A percentile compares a stretch with the other conserved stretches of the same genome.
Conservation (phyloP, 2,797 vertebrate species). For the Sphenopsis melanotis region DNA sequence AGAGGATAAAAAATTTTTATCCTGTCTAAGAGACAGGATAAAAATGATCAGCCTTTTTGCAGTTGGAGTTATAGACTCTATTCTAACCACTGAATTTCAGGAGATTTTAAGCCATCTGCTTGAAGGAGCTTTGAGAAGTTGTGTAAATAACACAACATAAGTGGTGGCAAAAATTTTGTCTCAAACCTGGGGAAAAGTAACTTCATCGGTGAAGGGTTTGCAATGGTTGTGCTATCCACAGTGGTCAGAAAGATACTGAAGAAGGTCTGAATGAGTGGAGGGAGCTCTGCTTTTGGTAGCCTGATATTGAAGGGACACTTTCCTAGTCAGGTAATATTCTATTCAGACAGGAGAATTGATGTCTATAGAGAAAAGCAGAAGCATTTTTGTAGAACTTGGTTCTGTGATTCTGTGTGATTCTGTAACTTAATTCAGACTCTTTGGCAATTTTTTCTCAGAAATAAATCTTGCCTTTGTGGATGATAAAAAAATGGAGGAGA, state of each 20-base stretch:
- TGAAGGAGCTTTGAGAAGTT: neutral
- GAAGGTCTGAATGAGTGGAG: neutral
- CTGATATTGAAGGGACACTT: neutral
- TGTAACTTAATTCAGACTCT: neutral
- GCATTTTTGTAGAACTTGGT: neutral
- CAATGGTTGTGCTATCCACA: neutral
- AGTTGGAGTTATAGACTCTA: neutral
- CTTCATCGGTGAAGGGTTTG: neutral
- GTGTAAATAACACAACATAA: neutral
- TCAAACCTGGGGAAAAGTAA: neutral
- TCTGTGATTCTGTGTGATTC: neutral
- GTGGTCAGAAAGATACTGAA: neutral
- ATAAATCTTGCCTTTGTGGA: neutral
- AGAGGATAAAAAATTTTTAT: neutral
- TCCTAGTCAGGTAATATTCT: neutral
- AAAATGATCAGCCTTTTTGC: neutral
- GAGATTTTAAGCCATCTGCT: neutral
- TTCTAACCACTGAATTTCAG: neutral
- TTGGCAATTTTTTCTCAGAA: neutral
- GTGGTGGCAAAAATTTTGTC: neutral
- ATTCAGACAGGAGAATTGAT: neutral
- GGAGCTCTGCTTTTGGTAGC: neutral
- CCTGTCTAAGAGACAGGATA: neutral
- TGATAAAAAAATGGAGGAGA: neutral
- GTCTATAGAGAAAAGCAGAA: neutral